Percentiles rank a stretch among this genome's conserved stretches.
Evolutionary conservation across 2,888 invertebrate species (phyloP).

Genomic region (Hyppa rectilinea): DNA sequence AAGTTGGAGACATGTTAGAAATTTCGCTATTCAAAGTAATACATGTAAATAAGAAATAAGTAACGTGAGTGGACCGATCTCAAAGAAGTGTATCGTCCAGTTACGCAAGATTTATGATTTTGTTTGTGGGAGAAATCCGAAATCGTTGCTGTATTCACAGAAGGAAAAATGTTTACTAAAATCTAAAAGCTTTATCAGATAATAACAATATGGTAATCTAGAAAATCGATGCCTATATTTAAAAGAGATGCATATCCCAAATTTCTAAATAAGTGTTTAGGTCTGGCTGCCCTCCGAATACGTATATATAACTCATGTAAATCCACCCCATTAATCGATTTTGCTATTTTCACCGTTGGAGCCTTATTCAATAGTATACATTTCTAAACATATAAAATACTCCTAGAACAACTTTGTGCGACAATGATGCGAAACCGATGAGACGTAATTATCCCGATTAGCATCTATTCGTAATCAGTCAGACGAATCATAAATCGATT

Average conservation of each 20-base stretch:
- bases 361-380: background rate
- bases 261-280: background rate
- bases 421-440: background rate
- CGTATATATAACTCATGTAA: background rate
- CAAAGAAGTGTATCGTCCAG: conserved; percentile 35
- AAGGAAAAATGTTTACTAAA: conserved; percentile 10
- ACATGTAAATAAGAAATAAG: conserved; percentile 58
- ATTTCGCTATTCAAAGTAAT: conserved; percentile 16
- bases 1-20: conserved; percentile 16
- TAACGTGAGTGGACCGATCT: conserved; percentile 30
- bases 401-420: background rate
- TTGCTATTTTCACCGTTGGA: conserved; percentile 16
- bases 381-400: background rate
- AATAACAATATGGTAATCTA: background rate
- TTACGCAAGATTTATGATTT: conserved; percentile 51
- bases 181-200: background rate
- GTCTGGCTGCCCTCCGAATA: background rate
- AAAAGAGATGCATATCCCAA: background rate
- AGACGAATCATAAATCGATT: conserved; percentile 14
- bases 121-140: conserved; percentile 50
- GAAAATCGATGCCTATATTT: background rate
- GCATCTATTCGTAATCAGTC: conserved; percentile 29
- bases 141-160: conserved; percentile 17
- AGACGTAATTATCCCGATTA: conserved; percentile 7
- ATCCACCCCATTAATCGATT: conserved; percentile 6